Evolutionary conservation across 2,888 invertebrate genomes (phyloP).

Genomic region (Hoplodrina blanda): DNA sequence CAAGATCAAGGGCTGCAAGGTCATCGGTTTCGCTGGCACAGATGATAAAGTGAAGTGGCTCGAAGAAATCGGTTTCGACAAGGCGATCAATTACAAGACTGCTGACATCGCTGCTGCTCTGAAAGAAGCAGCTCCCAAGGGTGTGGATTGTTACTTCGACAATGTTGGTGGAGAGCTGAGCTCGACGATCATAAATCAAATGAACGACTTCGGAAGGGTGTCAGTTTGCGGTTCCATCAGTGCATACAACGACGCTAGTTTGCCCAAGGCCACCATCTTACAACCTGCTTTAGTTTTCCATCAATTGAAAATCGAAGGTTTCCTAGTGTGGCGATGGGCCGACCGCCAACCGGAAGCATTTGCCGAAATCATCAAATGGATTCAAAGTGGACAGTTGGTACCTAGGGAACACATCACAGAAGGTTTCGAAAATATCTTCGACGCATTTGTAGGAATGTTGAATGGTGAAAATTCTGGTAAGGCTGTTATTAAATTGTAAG

Average conservation of each 20-base stretch:
- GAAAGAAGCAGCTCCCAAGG: constrained; percentile 88
- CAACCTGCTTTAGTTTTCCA: constrained; percentile 90
- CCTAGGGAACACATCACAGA: constrained; percentile 92
- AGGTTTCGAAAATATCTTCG: constrained; percentile 93
- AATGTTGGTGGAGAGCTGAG: constrained; percentile 93
- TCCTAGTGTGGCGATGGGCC: constrained; percentile 87
- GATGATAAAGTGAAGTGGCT: constrained; percentile 78
- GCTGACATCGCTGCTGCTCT: constrained; percentile 86
- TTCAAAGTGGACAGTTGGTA: constrained; percentile 92
- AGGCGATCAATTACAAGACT: constrained; percentile 93
- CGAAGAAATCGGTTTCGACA: constrained; percentile 92
- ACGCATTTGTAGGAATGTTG: constrained; percentile 92
- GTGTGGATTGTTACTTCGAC: constrained; percentile 94
- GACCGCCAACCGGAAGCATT: constrained; percentile 90
- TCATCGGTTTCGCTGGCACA: constrained; percentile 93
- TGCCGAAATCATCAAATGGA: constrained; percentile 91
- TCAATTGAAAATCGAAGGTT: constrained; percentile 92
- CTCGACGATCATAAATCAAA: constrained; percentile 89
- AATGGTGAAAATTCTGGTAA: constrained; percentile 93
- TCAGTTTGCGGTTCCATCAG: constrained; percentile 86
- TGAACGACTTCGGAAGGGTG: constrained; percentile 91
- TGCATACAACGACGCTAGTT: constrained; percentile 73
- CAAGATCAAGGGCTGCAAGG: constrained; percentile 91
- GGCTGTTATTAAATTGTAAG: constrained; percentile 91
- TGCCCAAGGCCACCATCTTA: constrained; percentile 81